Conservation (phyloP, 2,797 vertebrate genomes). For the Arrhamphus sclerolepis region DNA sequence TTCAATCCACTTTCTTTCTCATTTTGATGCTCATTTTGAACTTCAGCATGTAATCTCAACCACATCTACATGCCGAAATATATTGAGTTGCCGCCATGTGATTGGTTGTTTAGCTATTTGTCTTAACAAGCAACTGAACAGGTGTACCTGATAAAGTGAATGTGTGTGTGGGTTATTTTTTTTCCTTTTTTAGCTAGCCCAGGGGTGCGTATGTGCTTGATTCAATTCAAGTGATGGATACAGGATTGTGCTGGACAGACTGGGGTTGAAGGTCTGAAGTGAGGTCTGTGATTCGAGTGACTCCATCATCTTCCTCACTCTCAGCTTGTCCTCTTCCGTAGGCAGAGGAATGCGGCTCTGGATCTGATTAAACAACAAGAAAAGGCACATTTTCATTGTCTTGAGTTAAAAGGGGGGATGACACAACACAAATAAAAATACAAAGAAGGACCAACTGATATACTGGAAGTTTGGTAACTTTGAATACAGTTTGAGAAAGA, state of each 20-base stretch:
- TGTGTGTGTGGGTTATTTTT: not conserved
- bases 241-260: slow-evolving; percentile 53
- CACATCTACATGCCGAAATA: too few species aligned
- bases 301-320: slow-evolving; percentile 56
- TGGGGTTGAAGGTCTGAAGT: slow-evolving; percentile 36
- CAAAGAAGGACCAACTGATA: slow-evolving; percentile 1
- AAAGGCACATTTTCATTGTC: not conserved
- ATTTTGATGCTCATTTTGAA: too few species aligned
- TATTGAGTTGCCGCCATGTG: too few species aligned
- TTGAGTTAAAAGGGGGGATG: not conserved
- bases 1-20: too few species aligned
- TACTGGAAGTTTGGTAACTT: not conserved
- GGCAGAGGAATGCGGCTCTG: slow-evolving; percentile 45
- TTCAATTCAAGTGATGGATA: slow-evolving; percentile 58
- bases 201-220: slow-evolving; percentile 10
- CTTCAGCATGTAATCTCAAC: too few species aligned
- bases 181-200: not conserved
- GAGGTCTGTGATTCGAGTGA: slow-evolving; percentile 42
- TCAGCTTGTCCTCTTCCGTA: slow-evolving; percentile 54
- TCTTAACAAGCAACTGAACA: too few species aligned
- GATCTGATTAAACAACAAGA: slow-evolving; percentile 53
- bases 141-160: too few species aligned
- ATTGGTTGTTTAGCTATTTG: too few species aligned
- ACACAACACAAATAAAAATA: not conserved
- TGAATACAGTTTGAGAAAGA: too few species aligned